phyloP scores from a whole-genome alignment of 2,113 vertebrate species.

The Taurulus bubalis region DNA sequence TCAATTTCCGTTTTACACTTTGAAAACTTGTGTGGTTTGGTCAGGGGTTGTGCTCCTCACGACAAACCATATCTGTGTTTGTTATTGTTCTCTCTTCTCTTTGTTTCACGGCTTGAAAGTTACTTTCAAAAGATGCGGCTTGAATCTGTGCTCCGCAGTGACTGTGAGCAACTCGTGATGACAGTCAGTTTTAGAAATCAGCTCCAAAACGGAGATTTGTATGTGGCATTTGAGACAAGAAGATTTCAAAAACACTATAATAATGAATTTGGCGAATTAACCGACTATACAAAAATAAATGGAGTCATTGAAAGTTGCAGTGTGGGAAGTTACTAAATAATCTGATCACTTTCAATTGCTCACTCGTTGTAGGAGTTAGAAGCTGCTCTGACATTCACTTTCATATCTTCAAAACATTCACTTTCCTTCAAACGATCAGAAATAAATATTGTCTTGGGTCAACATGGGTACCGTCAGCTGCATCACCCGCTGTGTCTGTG shows the following conservation, averaged over 20 bases:
- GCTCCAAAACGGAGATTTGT: background rate
- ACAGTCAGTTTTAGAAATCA: background rate
- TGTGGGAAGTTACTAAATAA: background rate
- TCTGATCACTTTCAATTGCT: background rate
- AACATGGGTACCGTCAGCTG: conserved; percentile 45
- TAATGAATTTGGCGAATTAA: background rate
- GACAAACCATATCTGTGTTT: background rate
- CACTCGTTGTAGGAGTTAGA: background rate
- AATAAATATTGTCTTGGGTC: conserved; percentile 25
- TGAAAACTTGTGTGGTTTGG: background rate
- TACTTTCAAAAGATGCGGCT: conserved; percentile 12
- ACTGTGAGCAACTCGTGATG: conserved; percentile 9
- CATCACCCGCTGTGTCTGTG: conserved; percentile 56
- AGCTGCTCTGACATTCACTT: background rate
- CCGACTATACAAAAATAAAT: background rate
- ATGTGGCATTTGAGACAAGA: background rate
- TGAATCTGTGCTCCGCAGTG: background rate
- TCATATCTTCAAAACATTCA: background rate
- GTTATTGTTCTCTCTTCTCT: background rate
- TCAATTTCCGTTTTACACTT: background rate
- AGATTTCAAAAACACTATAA: background rate
- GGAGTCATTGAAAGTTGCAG: background rate
- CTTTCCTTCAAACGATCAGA: conserved; percentile 4
- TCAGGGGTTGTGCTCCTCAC: background rate
- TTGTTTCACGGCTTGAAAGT: background rate